phyloP scores from a whole-genome alignment of 2,888 invertebrate genomes.

The Chironomus tentans region DNA sequence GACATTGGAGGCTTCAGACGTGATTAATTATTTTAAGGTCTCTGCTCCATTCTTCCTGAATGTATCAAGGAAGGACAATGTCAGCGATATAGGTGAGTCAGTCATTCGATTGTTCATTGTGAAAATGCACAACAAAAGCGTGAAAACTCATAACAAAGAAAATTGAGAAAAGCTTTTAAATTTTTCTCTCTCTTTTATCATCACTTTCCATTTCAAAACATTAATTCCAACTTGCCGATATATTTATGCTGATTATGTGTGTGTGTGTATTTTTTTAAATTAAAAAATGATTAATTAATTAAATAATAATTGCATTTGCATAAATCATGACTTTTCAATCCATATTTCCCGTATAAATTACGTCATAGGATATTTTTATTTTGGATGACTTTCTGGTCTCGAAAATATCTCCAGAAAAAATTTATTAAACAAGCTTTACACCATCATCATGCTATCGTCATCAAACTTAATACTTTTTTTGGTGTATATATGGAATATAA shows the following conservation, averaged over 20 bases:
- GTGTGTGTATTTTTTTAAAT: not conserved
- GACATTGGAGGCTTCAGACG: constrained; percentile 36
- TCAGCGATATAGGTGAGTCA: constrained; percentile 16
- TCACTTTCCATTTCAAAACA: not conserved
- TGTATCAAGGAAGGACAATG: not conserved
- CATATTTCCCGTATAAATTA: not conserved
- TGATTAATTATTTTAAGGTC: constrained; percentile 38
- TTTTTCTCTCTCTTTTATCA: not conserved
- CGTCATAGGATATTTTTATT: not conserved
- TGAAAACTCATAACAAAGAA: not conserved
- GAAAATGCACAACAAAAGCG: not conserved
- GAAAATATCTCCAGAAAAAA: not conserved
- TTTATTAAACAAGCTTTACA: too few species aligned
- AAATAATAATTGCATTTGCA: too few species aligned
- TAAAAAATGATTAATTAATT: too few species aligned
- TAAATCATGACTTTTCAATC: not conserved
- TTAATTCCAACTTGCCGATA: not conserved
- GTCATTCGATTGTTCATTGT: not conserved
- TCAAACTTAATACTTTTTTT: not conserved
- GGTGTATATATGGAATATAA: not conserved
- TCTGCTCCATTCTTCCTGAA: constrained; percentile 38
- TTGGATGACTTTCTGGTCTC: not conserved
- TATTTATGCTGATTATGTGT: not conserved
- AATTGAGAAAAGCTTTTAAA: not conserved
- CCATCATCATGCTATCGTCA: not conserved